phyloP scores from a whole-genome alignment of 2,797 vertebrate genomes.

The Arremon aurantiirostris region DNA sequence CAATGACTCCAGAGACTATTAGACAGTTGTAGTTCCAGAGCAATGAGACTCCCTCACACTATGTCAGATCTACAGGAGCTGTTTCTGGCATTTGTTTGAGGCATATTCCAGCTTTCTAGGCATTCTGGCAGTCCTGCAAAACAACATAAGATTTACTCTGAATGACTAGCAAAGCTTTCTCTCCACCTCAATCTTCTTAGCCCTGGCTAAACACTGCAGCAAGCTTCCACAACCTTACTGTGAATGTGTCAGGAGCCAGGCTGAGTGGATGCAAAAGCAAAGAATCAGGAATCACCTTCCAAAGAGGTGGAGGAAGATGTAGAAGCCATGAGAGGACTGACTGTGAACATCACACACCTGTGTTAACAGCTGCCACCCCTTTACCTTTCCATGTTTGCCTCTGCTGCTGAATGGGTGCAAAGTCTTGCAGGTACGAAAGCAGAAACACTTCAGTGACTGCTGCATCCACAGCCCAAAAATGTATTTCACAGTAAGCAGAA shows the following conservation, averaged over 20 bases:
- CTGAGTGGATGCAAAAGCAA: background rate
- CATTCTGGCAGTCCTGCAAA: background rate
- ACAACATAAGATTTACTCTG: background rate
- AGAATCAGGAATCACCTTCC: background rate
- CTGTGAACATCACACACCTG: rapidly evolving
- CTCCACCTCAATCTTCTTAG: background rate
- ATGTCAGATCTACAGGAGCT: background rate
- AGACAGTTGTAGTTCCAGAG: background rate
- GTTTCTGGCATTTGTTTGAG: background rate
- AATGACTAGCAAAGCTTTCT: background rate
- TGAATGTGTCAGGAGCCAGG: background rate
- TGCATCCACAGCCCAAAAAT: background rate
- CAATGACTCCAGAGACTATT: background rate
- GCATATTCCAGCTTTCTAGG: background rate
- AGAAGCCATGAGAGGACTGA: background rate
- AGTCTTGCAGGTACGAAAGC: background rate
- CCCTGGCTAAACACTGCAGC: background rate
- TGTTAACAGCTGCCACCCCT: background rate
- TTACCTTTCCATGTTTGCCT: background rate
- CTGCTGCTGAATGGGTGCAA: background rate
- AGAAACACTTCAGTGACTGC: background rate
- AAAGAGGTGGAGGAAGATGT: background rate
- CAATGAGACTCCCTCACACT: background rate
- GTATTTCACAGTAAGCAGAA: background rate
- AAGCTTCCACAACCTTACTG: background rate